These are phyloP conservation scores for Onchidella celtica DNA, from an alignment of 2,888 invertebrate species.

Conservation along the genomic window DNA sequence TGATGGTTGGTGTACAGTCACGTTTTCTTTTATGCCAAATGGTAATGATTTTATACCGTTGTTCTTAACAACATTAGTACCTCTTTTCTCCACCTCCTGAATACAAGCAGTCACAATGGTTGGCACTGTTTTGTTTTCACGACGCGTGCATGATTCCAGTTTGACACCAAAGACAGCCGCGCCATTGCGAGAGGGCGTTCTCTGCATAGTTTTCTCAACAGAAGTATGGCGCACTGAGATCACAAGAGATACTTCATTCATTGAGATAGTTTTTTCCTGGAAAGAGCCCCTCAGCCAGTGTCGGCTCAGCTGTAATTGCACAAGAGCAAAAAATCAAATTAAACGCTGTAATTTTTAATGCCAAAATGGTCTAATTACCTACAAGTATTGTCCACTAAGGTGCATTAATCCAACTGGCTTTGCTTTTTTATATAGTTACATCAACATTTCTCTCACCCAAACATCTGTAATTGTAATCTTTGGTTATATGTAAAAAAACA, in stretches of 20 bases:
- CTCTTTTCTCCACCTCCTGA: slow-evolving; percentile 88
- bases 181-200: slow-evolving; percentile 92
- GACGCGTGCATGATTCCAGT: slow-evolving; percentile 85
- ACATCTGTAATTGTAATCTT: too few relatives aligned
- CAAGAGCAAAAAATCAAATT: too few relatives aligned
- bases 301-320: slow-evolving; percentile 88
- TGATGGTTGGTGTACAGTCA: too few relatives aligned
- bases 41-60: too few relatives aligned
- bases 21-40: too few relatives aligned
- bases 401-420: too few relatives aligned
- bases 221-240: slow-evolving; percentile 89
- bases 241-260: slow-evolving; percentile 85
- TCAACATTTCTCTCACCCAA: too few relatives aligned
- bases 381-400: too few relatives aligned
- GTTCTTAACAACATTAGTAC: too few relatives aligned
- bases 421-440: not conserved
- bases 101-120: slow-evolving; percentile 95
- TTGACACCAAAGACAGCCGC: slow-evolving; percentile 95
- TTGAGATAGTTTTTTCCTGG: slow-evolving; percentile 87
- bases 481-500: too few relatives aligned
- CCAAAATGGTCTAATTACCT: too few relatives aligned
- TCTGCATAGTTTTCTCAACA: slow-evolving; percentile 90
- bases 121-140: slow-evolving; percentile 83
- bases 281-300: slow-evolving; percentile 87
- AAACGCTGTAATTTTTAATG: too few relatives aligned